Evolutionary conservation across 2,113 vertebrate genomes (phyloP), one percentile per base, ranked within the genome.

Genomic region (Pristiophorus japonicus): DNA sequence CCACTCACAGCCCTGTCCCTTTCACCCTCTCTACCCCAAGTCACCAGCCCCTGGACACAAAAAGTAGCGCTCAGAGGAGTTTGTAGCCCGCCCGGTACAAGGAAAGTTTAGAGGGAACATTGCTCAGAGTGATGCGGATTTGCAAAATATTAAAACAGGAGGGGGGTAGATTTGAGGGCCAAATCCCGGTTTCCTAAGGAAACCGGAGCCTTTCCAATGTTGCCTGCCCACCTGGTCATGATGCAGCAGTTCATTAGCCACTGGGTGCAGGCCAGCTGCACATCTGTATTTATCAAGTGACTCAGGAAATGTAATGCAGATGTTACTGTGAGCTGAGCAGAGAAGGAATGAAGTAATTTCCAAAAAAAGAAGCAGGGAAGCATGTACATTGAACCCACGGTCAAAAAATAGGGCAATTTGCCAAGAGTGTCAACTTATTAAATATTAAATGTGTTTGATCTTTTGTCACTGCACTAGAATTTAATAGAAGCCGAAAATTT

Each of bases 241-340:
- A 51, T 70, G 93, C 66, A 94, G 24, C 51, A 42, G 93, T 70
- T 94, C 70, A 94, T 34, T 51, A 51, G 66, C 42, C 66, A 51
- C 18, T 67, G 66, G 66, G 42, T 1, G 51, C 42, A 14, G 45
- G 66, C 65, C 93, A 94, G 65, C 45, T 51, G 22, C 93, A 70
- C 66, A 94, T 94, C 93, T 94, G 93, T 94, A 94, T 47, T 70
- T 34, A 45, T 45, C 65, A 73, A 70, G 65, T 94, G 93, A 70
- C 65, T 70, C 42, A 94, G 93, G 93, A 94, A 94, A 94, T 70
- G 42, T 34, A 73, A 94, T 51, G 66, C 93, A 94, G 93, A 94
- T 70, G 65, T 94, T 94, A 4, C 92, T 94, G 65, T 94, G 38
- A 65, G 27, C 38, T 73, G 66, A 94, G 42, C 38, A 94, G 45